A percentile compares a stretch with the other conserved stretches of the same genome.
These are phyloP conservation scores for Archaeoteleia sp. DNA, from an alignment of 2,888 invertebrate genomes.

Conservation along the genomic window DNA sequence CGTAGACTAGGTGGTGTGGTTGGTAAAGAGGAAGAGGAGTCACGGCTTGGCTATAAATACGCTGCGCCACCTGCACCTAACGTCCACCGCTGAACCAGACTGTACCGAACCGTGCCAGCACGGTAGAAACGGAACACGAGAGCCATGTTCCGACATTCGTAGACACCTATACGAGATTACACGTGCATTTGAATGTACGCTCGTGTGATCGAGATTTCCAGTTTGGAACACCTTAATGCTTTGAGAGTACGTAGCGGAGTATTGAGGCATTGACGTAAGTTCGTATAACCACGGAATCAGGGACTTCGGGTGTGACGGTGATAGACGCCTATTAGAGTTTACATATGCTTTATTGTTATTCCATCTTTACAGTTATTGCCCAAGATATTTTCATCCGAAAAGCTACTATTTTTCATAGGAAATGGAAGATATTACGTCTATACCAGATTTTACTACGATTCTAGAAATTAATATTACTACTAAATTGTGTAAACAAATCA, in stretches of 20 bases:
- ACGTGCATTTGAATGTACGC: constrained; percentile 46
- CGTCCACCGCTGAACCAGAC: constrained; percentile 67
- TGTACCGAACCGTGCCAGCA: constrained; percentile 56
- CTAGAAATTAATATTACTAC: too few relatives aligned
- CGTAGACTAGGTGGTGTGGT: too few relatives aligned
- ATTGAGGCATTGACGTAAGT: constrained; percentile 12
- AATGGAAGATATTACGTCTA: too few relatives aligned
- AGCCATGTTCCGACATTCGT: constrained; percentile 47
- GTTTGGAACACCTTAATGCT: constrained; percentile 28
- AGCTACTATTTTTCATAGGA: too few relatives aligned
- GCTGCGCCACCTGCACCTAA: constrained; percentile 67
- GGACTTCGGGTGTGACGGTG: constrained; percentile 13
- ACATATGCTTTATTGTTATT: too few relatives aligned
- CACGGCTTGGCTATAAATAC: constrained; percentile 68
- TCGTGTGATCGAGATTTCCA: constrained; percentile 39
- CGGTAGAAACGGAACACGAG: constrained; percentile 41
- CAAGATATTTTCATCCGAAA: too few relatives aligned
- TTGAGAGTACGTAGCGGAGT: constrained; percentile 18
- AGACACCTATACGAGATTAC: constrained; percentile 46
- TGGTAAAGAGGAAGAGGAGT: constrained; percentile 56
- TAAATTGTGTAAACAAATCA: too few relatives aligned
- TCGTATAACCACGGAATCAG: constrained; percentile 16
- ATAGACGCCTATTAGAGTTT: too few relatives aligned
- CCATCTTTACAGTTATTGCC: too few relatives aligned
- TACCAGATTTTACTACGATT: too few relatives aligned